Evolutionary conservation across 2,888 invertebrate species (phyloP), one percentile per base, ranked within the genome.

Genomic region (Salticus scenicus): DNA sequence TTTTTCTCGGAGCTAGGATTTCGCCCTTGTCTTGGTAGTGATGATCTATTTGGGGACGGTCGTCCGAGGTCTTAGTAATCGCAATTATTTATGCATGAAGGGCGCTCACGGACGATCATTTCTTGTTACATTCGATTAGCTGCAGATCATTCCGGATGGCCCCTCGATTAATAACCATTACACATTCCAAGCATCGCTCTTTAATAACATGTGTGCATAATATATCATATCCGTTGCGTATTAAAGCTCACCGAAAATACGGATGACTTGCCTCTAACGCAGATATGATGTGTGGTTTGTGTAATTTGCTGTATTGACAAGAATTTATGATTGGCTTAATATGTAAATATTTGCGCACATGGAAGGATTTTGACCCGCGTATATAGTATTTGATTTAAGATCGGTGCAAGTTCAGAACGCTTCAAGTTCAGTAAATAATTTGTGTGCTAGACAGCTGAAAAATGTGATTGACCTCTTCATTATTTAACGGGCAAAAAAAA

Each of bases 121-220:
- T 24, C 57, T 57, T 57, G 57, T 57, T n/a, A 4, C 57, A 57
- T 57, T 57, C 57, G 57, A 57, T 57, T 57, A 57, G 24, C 24
- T 7, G 57, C 5, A 24, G 57, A 57, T 57, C 57, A 24, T 57
- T 57, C 12, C 57, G 57, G 57, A 57, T 57, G 24, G 24, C 24
- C 57, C 57, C 24, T 57, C 57, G 57, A 57, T 57, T 57, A 57
- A 57, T 57, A 57, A 57, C 57, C 57, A 57, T 57, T 57, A 24
- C 57, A 24, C 20, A 57, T 57, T 57, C 57, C 57, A 24, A 2
- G 20, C 24, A 17, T 57, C 57, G 8, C 57, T 57, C 57, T 24
- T 17, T 57, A 57, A 57, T 57, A 57, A 57, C 57, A 57, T 24
- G 57, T 57, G 57, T 57, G 57, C 57, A 24, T 57, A 57, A 57